phyloP scores from a whole-genome alignment of 2,797 vertebrate genomes.

The Poeciliopsis turneri region DNA sequence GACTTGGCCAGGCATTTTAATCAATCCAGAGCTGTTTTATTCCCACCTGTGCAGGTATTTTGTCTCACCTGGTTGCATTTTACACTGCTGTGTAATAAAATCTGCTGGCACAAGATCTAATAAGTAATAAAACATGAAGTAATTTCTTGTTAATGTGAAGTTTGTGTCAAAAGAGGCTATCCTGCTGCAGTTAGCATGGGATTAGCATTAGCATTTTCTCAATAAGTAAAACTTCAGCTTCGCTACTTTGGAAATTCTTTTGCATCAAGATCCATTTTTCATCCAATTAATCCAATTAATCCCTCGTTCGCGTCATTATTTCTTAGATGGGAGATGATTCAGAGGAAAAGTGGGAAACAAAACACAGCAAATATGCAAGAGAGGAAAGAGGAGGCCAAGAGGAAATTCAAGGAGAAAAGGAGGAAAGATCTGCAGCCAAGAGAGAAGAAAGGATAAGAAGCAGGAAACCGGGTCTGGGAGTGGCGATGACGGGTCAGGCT shows the following conservation, averaged over 20 bases:
- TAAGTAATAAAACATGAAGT: neutral
- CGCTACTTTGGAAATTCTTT: neutral
- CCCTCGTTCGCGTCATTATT: neutral
- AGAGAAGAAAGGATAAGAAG: neutral
- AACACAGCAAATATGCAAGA: neutral
- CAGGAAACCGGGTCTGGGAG: neutral
- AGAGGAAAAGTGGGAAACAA: neutral
- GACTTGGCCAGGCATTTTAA: neutral
- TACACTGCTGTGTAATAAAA: neutral
- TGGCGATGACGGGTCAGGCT: conserved; percentile 4
- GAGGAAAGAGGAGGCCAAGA: neutral
- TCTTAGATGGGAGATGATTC: neutral
- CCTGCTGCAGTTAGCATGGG: neutral
- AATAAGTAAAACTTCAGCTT: neutral
- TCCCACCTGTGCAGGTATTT: neutral
- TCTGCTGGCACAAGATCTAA: neutral
- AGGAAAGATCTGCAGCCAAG: neutral
- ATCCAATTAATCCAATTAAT: neutral
- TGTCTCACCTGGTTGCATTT: neutral
- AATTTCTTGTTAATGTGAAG: neutral
- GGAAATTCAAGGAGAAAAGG: neutral
- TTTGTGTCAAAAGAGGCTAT: neutral
- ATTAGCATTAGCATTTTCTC: neutral
- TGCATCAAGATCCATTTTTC: neutral
- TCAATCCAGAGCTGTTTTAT: neutral